A percentile compares a stretch with the other conserved stretches of the same genome.
Evolutionary conservation across 53 echinoderm and acorn worm species (phyloP).

Genomic region (Apostichopus leukothele): DNA sequence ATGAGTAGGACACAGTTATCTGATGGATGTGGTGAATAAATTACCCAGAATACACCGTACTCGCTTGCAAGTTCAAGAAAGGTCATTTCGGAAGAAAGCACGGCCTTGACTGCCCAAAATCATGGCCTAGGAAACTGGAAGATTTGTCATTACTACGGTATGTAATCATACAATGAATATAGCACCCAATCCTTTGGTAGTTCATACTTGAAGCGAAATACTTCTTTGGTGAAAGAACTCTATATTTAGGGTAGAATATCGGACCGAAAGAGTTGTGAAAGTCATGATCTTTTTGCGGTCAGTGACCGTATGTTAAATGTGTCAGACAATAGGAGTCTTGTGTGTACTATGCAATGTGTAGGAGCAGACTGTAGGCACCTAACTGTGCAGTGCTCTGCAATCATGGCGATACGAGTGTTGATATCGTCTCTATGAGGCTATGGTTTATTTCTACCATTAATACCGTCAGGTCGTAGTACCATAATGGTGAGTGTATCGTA

Average conservation of each 20-base stretch:
- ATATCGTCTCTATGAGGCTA: not conserved
- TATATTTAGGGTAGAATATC: slow-evolving; percentile 30
- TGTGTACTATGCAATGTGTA: not conserved
- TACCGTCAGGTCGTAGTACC: not conserved
- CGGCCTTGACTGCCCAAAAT: slow-evolving; percentile 49
- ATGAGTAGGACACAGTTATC: slow-evolving; percentile 11
- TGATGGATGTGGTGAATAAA: slow-evolving; percentile 48
- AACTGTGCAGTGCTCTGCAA: slow-evolving; percentile 25
- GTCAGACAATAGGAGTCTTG: slow-evolving; percentile 50
- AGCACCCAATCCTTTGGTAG: not conserved
- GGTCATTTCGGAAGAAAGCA: slow-evolving; percentile 49
- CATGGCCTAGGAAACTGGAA: slow-evolving; percentile 46
- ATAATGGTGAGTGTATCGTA: slow-evolving; percentile 2
- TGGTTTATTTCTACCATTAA: not conserved
- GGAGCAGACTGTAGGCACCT: slow-evolving; percentile 14
- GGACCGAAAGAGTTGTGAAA: slow-evolving; percentile 35
- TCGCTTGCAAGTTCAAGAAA: slow-evolving; percentile 48
- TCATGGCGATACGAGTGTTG: not conserved
- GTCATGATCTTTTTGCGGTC: slow-evolving; percentile 53
- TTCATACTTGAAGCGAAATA: not conserved
- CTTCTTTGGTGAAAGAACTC: not conserved
- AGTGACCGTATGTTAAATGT: slow-evolving; percentile 55
- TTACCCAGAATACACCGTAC: slow-evolving; percentile 46
- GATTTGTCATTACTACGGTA: slow-evolving; percentile 21
- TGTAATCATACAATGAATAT: not conserved